phyloP scores from a whole-genome alignment of 2,888 invertebrate species.

The Pheosia gnoma region DNA sequence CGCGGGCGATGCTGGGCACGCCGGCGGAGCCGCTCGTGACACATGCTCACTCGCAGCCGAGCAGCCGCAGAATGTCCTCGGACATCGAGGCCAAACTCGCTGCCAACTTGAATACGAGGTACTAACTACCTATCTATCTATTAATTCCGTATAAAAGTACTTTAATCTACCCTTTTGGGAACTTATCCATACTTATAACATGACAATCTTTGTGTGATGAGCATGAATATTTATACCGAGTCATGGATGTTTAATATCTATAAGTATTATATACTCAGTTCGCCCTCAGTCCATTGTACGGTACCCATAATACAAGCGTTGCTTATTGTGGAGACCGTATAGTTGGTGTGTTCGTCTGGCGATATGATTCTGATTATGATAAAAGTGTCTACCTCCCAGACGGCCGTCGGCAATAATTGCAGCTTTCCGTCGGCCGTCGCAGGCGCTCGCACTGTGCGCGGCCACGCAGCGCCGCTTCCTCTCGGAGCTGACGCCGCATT shows the following conservation, averaged over 20 bases:
- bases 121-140: slow-evolving; percentile 9
- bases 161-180: too few species aligned
- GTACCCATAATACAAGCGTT: too few species aligned
- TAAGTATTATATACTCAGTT: too few species aligned
- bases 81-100: slow-evolving; percentile 72
- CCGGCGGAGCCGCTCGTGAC: slow-evolving; percentile 60
- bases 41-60: slow-evolving; percentile 67
- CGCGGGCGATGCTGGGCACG: slow-evolving; percentile 67
- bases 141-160: too few species aligned
- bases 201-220: too few species aligned
- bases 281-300: too few species aligned
- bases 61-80: slow-evolving; percentile 72
- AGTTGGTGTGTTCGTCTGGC: too few species aligned
- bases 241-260: too few species aligned
- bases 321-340: too few species aligned
- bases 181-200: too few species aligned
- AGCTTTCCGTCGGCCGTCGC: slow-evolving; percentile 85
- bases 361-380: too few species aligned
- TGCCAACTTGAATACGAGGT: slow-evolving; percentile 77
- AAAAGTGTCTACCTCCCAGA: slow-evolving; percentile 46
- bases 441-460: slow-evolving; percentile 84
- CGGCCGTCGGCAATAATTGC: slow-evolving; percentile 86
- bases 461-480: slow-evolving; percentile 77
- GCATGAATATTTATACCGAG: too few species aligned
- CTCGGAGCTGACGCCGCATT: slow-evolving; percentile 70